Evolutionary conservation across 2,797 vertebrate genomes (phyloP).

Genomic region (Pogoniulus pusillus): DNA sequence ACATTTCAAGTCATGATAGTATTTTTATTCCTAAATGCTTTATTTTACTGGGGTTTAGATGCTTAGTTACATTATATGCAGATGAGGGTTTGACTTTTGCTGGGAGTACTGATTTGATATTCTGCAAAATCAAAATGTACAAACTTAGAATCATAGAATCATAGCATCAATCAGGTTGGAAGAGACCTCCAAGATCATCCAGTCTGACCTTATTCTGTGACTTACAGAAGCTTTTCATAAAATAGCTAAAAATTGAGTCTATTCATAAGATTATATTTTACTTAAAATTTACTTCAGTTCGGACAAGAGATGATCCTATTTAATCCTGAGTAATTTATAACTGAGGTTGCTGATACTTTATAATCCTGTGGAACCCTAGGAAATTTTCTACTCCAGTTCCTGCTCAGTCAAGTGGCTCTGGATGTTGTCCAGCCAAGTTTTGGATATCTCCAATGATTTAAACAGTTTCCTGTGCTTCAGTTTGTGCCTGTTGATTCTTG

Average conservation of each 20-base stretch:
- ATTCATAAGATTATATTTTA: background rate
- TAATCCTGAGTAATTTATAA: background rate
- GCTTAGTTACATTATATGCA: background rate
- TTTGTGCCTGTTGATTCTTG: background rate
- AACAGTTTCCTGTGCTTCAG: background rate
- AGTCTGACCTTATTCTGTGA: background rate
- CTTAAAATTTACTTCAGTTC: background rate
- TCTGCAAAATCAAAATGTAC: background rate
- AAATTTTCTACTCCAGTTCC: background rate
- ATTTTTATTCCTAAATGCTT: background rate
- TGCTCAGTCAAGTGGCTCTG: background rate
- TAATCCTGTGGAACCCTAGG: background rate
- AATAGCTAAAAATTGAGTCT: background rate
- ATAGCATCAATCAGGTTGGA: too few relatives aligned
- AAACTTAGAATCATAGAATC: too few relatives aligned
- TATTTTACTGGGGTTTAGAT: background rate
- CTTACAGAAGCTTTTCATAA: background rate
- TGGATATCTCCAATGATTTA: background rate
- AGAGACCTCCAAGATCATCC: too few relatives aligned
- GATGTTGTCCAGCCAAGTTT: accelerated
- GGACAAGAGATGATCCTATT: background rate
- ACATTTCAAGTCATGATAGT: background rate
- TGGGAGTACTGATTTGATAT: background rate
- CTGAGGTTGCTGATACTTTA: background rate
- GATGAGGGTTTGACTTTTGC: background rate